These are phyloP conservation scores for Nestor notabilis DNA, from an alignment of 2,113 vertebrate genomes.

Conservation along the genomic window DNA sequence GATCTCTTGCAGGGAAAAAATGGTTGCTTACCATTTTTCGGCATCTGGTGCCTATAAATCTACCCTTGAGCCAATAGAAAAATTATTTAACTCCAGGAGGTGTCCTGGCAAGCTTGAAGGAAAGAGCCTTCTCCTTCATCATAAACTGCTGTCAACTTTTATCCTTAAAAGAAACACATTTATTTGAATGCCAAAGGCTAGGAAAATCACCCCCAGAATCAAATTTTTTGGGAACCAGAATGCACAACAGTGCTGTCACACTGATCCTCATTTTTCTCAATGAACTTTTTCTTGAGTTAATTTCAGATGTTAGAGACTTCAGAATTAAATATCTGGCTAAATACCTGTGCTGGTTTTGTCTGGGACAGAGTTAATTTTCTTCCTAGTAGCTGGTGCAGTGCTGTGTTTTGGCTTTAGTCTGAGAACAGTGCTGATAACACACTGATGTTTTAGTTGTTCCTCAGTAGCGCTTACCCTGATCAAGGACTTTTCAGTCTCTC, in stretches of 20 bases:
- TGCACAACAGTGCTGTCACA: accelerated
- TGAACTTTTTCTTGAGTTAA: neutral
- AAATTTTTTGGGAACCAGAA: neutral
- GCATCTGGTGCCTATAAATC: constrained; percentile 32
- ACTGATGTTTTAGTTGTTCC: neutral
- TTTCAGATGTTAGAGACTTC: neutral
- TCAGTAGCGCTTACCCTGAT: neutral
- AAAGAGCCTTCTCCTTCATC: neutral
- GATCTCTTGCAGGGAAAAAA: neutral
- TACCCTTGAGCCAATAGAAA: neutral
- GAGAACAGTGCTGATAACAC: neutral
- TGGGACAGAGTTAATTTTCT: neutral
- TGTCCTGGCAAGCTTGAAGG: neutral
- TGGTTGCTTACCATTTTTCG: neutral
- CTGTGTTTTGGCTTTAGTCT: neutral
- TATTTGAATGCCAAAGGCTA: neutral
- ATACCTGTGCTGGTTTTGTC: neutral
- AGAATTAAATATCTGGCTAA: neutral
- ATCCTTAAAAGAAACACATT: neutral
- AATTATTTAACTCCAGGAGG: neutral
- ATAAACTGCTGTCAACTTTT: neutral
- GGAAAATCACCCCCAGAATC: neutral
- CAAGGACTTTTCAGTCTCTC: neutral
- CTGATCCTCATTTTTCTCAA: neutral
- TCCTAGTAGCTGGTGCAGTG: neutral